phyloP scores from a whole-genome alignment of 2,888 invertebrate species.

The Drosophila algonquin region DNA sequence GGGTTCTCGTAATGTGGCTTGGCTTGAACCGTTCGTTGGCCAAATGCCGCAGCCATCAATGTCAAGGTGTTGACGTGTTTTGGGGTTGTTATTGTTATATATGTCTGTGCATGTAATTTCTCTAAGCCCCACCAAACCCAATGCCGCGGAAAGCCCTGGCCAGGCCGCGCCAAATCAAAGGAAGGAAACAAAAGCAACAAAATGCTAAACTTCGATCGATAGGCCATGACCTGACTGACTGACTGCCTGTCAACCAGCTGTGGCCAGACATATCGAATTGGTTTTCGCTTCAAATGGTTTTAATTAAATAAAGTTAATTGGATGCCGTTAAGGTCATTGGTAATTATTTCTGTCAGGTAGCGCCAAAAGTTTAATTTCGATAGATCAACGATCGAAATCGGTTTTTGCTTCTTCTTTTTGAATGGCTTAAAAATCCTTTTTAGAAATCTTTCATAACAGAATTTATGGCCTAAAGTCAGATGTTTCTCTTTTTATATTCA shows the following conservation, averaged over 20 bases:
- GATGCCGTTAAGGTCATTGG: not conserved
- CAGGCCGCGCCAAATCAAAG: not conserved
- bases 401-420: too few relatives aligned
- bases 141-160: not conserved
- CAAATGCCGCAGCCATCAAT: conserved; percentile 44
- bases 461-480: too few relatives aligned
- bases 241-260: too few relatives aligned
- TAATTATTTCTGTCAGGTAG: not conserved
- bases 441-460: too few relatives aligned
- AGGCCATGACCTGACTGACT: not conserved
- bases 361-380: too few relatives aligned
- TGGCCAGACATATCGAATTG: not conserved
- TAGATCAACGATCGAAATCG: too few relatives aligned
- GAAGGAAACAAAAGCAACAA: not conserved
- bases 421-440: too few relatives aligned
- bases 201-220: not conserved
- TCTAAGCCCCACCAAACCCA: conserved; percentile 8
- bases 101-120: conserved; percentile 19
- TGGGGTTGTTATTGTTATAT: conserved; percentile 12
- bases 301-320: not conserved
- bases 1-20: not conserved
- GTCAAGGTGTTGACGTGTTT: conserved; percentile 47
- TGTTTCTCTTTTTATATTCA: too few relatives aligned
- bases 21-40: not conserved
- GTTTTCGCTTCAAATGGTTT: not conserved